Percentiles rank a stretch among this genome's conserved stretches.
phyloP scores from a whole-genome alignment of 92 coral and sea anemone species.

The Actinernus sp. region DNA sequence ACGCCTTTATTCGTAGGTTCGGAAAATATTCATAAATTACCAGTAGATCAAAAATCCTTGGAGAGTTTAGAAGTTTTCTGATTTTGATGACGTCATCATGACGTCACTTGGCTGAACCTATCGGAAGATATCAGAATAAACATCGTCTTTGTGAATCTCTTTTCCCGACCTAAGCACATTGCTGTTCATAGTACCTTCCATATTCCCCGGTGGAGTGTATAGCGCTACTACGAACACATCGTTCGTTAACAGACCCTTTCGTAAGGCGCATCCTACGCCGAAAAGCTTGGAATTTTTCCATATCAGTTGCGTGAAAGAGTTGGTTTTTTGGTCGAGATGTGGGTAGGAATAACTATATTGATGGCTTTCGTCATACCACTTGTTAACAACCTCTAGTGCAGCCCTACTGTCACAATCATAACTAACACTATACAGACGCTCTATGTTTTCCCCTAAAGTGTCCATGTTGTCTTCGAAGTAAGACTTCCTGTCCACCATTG shows the following conservation, averaged over 20 bases:
- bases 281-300: slow-evolving; percentile 77
- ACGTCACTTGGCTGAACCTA: no score
- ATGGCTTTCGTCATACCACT: slow-evolving; percentile 85
- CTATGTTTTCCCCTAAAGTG: slow-evolving; percentile 87
- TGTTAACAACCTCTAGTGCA: slow-evolving; percentile 78
- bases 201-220: slow-evolving; percentile 95
- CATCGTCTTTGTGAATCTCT: slow-evolving; percentile 56
- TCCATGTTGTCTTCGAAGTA: slow-evolving; percentile 47
- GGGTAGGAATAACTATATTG: slow-evolving; percentile 89
- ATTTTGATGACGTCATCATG: no score
- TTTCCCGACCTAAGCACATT: slow-evolving; percentile 90
- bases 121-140: slow-evolving; percentile 73
- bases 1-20: no score
- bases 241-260: slow-evolving; percentile 83
- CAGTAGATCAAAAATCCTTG: no score
- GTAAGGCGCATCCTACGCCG: slow-evolving; percentile 94
- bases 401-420: slow-evolving; percentile 84
- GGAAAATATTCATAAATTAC: no score
- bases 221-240: slow-evolving; percentile 95
- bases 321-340: slow-evolving; percentile 81
- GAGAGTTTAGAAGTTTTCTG: no score
- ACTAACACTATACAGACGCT: slow-evolving; percentile 67
- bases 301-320: slow-evolving; percentile 91
- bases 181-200: slow-evolving; percentile 59
- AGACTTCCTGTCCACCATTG: not conserved